A percentile compares a stretch with the other conserved stretches of the same genome.
Conservation (phyloP, 1,140 invertebrate genomes). For the Drosophila sp. region DNA sequence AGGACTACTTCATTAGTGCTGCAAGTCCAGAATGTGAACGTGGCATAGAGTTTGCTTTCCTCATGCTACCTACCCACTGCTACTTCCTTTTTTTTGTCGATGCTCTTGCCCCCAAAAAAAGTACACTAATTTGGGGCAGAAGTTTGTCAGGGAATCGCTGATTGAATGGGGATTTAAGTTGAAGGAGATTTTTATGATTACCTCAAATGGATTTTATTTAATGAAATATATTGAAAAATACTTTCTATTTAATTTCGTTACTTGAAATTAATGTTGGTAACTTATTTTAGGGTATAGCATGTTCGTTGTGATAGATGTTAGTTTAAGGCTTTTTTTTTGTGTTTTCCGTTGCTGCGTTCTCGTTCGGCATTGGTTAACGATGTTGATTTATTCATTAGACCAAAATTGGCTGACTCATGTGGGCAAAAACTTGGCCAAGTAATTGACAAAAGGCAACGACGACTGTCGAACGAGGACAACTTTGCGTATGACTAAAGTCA, state of each 20-base stretch:
- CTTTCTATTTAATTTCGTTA: too few relatives aligned
- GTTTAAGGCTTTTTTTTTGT: slow-evolving; percentile 22
- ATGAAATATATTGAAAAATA: too few relatives aligned
- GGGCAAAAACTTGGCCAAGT: slow-evolving; percentile 23
- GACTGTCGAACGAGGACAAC: slow-evolving; percentile 4
- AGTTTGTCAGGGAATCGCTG: background rate
- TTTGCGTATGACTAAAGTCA: slow-evolving; percentile 26
- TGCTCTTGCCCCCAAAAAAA: background rate
- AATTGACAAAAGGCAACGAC: slow-evolving; percentile 21
- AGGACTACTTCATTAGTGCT: slow-evolving; percentile 25
- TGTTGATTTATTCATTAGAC: slow-evolving; percentile 75
- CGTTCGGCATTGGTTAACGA: slow-evolving; percentile 13
- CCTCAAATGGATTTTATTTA: too few relatives aligned
- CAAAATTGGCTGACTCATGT: slow-evolving; percentile 28
- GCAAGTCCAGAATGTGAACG: slow-evolving; percentile 10
- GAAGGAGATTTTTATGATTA: background rate
- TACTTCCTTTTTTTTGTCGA: background rate
- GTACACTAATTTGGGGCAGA: background rate
- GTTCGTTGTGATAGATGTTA: background rate
- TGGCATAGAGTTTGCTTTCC: slow-evolving; percentile 5
- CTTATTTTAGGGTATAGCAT: background rate
- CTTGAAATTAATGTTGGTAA: too few relatives aligned
- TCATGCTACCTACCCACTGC: background rate
- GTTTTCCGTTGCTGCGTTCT: slow-evolving; percentile 23
- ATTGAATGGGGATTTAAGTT: background rate